Percentiles rank a stretch among this genome's conserved stretches.
Evolutionary conservation across 2,888 invertebrate genomes (phyloP).

Genomic region (Eupithecia tripunctaria): DNA sequence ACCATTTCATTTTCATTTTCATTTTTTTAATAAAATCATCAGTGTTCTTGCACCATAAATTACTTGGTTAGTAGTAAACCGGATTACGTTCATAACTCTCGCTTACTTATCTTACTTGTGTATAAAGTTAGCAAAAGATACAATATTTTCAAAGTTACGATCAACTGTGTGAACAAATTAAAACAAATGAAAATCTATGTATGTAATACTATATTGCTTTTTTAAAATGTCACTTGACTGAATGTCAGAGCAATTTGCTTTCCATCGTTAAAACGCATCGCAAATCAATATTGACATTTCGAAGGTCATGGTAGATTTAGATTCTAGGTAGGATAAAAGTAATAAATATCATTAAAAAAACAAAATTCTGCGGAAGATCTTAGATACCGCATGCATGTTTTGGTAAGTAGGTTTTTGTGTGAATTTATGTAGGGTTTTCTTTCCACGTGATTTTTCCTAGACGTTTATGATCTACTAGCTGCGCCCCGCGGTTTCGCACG

Average conservation of each 20-base stretch:
- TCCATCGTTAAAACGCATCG: constrained; percentile 25
- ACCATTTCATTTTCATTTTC: no score
- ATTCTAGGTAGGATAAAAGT: neutral
- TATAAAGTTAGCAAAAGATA: neutral
- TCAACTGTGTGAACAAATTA: constrained; percentile 1
- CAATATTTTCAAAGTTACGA: neutral
- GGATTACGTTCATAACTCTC: no score
- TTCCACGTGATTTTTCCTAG: no score
- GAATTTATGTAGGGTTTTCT: no score
- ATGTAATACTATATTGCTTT: neutral
- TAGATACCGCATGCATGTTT: neutral
- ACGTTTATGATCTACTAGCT: no score
- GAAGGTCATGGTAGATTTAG: neutral
- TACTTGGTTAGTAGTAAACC: no score
- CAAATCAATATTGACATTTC: constrained; percentile 23
- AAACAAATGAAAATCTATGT: constrained; percentile 6
- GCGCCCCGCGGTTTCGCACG: no score
- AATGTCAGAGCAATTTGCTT: constrained; percentile 36
- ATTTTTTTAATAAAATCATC: no score
- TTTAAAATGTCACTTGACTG: constrained; percentile 4
- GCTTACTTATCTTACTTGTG: neutral
- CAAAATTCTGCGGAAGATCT: neutral
- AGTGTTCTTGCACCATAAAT: no score
- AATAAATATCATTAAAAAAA: constrained; percentile 33
- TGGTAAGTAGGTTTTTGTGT: neutral